Percentiles rank a stretch among this genome's conserved stretches.
These are phyloP conservation scores for Trichonephila clavata DNA, from an alignment of 1,140 invertebrate species.

Conservation along the genomic window DNA sequence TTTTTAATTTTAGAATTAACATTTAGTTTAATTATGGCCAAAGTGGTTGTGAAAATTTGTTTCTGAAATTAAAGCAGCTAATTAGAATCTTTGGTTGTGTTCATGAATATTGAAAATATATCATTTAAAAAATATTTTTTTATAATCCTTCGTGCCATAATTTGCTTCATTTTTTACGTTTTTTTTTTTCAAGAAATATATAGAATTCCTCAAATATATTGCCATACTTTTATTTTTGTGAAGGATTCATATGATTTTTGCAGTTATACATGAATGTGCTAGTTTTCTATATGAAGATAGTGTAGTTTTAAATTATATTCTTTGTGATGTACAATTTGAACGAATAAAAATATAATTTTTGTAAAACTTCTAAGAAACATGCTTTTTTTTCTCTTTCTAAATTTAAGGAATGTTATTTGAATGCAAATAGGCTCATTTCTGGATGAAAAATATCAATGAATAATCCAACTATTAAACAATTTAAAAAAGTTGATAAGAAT, in stretches of 20 bases:
- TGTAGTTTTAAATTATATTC: neutral
- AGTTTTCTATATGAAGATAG: neutral
- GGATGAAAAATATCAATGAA: neutral
- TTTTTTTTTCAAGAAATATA: neutral
- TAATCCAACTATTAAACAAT: neutral
- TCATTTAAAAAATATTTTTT: neutral
- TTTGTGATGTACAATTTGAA: neutral
- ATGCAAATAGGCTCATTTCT: neutral
- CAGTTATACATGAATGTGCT: neutral
- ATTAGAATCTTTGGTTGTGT: neutral
- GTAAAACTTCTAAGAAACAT: neutral
- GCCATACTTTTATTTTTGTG: neutral
- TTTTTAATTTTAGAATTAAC: neutral
- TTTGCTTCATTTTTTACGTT: neutral
- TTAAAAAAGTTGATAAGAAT: no score
- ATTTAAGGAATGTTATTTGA: neutral
- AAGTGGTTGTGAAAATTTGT: neutral
- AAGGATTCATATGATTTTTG: neutral
- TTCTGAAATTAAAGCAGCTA: neutral
- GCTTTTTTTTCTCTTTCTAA: neutral
- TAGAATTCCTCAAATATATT: neutral
- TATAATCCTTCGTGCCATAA: conserved; percentile 3
- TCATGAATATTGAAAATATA: neutral
- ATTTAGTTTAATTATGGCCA: neutral
- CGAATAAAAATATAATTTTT: neutral